Evolutionary conservation across 1,140 invertebrate genomes (phyloP), one percentile per base, ranked within the genome.

Genomic region (Drosophila ananassae): DNA sequence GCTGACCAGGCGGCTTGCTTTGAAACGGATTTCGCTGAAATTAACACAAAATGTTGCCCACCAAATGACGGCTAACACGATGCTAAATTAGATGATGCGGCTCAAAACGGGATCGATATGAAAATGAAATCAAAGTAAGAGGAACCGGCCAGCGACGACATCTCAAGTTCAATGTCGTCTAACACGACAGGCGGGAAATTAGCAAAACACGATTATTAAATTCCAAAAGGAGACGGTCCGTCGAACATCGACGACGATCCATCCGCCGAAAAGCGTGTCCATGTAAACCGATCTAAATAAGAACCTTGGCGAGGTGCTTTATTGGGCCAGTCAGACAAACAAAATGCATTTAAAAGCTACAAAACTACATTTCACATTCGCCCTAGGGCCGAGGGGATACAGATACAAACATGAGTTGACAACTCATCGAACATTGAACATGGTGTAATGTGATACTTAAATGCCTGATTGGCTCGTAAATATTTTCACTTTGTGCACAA

Each of bases 401-500:
- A 32, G 62, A 79, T 50, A 76, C 80, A 90, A 91, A 91, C 89
- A 87, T 73, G 89, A 91, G 79, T 91, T 91, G 89, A 91, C 89
- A 91, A 90, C 90, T 91, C 89, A 91, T 91, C 89, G 89, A 91
- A 84, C 82, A 90, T 91, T 91, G 85, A 89, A 91, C 90, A 91
- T 79, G 89, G 85, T 91, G 90, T 91, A 91, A 91, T 91, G 79
- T 85, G 90, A 91, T 91, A 91, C 90, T 91, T 91, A 91, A 89
- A 90, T 87, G 85, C 85, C 85, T 91, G 90, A 91, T 91, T 90
- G 85, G 90, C 85, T 91, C 90, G 90, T 91, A 91, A 91, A 91
- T 91, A 90, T 91, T 87, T 87, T 90, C 77, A 90, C 82, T 83
- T 79, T 90, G 81, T 73, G 64, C 50, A 67, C 75, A 64, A 71